These are phyloP conservation scores for Forbesichthys agassizii DNA, from an alignment of 2,113 vertebrate genomes.

Conservation along the genomic window DNA sequence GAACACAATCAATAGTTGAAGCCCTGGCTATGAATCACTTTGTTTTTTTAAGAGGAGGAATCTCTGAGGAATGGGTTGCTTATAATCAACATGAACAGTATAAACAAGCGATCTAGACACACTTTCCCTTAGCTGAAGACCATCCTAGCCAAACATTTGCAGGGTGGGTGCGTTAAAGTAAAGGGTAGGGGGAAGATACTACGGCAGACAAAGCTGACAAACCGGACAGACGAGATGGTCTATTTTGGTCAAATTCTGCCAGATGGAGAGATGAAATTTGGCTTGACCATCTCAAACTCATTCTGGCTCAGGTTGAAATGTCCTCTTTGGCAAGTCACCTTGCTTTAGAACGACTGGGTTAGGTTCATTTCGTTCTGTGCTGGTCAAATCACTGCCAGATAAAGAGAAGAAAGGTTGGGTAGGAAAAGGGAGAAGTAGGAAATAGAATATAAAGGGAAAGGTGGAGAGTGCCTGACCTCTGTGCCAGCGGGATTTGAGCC, in stretches of 20 bases:
- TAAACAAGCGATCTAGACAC: conserved; percentile 32
- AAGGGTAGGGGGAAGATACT: too few relatives aligned
- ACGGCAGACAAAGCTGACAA: too few relatives aligned
- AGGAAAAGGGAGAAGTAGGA: not conserved
- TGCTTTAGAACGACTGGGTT: conserved; percentile 44
- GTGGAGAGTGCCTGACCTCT: conserved; percentile 29
- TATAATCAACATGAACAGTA: too few relatives aligned
- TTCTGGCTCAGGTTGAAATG: conserved; percentile 52
- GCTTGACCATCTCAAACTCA: conserved; percentile 45
- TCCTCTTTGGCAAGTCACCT: conserved; percentile 61
- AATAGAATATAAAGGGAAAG: conserved; percentile 10
- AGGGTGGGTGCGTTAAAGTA: too few relatives aligned
- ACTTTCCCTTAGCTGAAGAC: not conserved
- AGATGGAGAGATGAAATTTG: conserved; percentile 46
- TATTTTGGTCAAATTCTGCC: conserved; percentile 48
- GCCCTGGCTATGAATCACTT: conserved; percentile 26
- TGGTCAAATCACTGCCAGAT: conserved; percentile 49
- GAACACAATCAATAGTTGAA: conserved; percentile 55
- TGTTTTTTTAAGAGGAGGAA: too few relatives aligned
- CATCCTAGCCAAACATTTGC: too few relatives aligned
- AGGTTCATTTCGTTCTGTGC: conserved; percentile 31
- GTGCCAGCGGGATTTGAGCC: conserved; percentile 27
- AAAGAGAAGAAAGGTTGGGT: conserved; percentile 22
- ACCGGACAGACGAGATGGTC: conserved; percentile 12
- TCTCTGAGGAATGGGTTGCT: too few relatives aligned